Base-by-base conservation (phyloP, 2,797 vertebrate genomes). In the Morus bassanus region DNA sequence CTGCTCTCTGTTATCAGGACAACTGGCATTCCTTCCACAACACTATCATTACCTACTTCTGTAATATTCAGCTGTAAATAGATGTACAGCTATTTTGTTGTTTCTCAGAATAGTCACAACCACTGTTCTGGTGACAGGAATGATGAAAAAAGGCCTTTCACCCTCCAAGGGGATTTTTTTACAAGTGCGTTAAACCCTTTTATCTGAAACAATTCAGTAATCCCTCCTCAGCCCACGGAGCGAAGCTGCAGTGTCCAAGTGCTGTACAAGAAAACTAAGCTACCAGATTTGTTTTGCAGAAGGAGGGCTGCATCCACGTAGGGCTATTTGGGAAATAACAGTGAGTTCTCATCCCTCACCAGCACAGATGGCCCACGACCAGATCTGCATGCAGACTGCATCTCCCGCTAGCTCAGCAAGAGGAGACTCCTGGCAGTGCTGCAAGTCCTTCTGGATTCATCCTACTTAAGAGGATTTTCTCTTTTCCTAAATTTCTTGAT, bases 1-100 rank as follows among this genome's bases (percentile, higher is more conserved):
- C 60, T 94, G 81, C 89, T 89, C 59, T 54, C 92, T 82, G 77
- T 94, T 96, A 93, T 94, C 93, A 85, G 93, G 92, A 93, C 93
- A 94, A 92, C 93, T 93, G 95, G 85, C 96, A 96, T 97, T 96
- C 96, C 93, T 97, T 96, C 95, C 96, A 95, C 91, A 74, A 64
- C 81, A 35, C 80, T 78, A 69, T 91, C 88, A 65, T 81, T 53
- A 59, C 84, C 93, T 95, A 85, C 85, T 96, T 92, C 95, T 95
- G 92, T 88, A 91, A 89, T 91, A 96, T 91, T 92, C 91, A 77
- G 91, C 96, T 95, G 78, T 83, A 96, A 97, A 96, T 96, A 97
- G 96, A 70, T 81, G 50, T 80, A 74, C 78, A 93, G 81, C 89
- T 94, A 96, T 87, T 95, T 85, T 1, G 0, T 67, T 60, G 78